Conservation (phyloP, 2,888 invertebrate genomes). For the Anthrax anthrax region DNA sequence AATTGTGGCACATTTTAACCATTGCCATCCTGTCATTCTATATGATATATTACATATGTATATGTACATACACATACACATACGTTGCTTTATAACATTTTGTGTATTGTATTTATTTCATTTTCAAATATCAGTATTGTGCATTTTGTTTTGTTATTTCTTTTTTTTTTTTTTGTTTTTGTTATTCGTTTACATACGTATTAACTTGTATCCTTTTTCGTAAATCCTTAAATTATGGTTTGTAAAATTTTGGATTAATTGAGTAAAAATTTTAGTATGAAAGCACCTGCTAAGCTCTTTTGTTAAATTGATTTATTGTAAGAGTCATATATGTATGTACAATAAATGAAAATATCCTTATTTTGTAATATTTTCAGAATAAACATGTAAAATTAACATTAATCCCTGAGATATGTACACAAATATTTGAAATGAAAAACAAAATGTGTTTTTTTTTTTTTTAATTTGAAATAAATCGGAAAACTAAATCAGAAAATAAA, state of each 20-base stretch:
- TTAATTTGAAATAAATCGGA: too few species aligned
- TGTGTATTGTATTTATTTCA: constrained; percentile 1
- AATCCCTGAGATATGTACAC: too few species aligned
- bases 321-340: too few species aligned
- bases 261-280: constrained; percentile 19
- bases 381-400: too few species aligned
- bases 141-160: background rate
- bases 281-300: constrained; percentile 20
- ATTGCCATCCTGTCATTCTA: constrained; percentile 14
- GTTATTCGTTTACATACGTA: constrained; percentile 9
- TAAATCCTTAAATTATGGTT: constrained; percentile 15
- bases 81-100: constrained; percentile 2
- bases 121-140: background rate
- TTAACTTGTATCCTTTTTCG: constrained; percentile 8
- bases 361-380: too few species aligned
- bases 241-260: constrained; percentile 18
- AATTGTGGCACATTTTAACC: constrained; percentile 11
- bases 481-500: too few species aligned
- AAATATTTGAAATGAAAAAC: too few species aligned
- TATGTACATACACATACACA: too few species aligned
- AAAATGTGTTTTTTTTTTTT: too few species aligned
- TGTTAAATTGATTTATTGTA: constrained; percentile 30
- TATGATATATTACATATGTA: constrained; percentile 13
- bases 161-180: too few species aligned
- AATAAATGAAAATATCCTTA: too few species aligned